Percentiles rank a stretch among this genome's conserved stretches.
Conservation (phyloP, 35 echinoderm and acorn worm genomes). For the Heliocidaris tuberculata region DNA sequence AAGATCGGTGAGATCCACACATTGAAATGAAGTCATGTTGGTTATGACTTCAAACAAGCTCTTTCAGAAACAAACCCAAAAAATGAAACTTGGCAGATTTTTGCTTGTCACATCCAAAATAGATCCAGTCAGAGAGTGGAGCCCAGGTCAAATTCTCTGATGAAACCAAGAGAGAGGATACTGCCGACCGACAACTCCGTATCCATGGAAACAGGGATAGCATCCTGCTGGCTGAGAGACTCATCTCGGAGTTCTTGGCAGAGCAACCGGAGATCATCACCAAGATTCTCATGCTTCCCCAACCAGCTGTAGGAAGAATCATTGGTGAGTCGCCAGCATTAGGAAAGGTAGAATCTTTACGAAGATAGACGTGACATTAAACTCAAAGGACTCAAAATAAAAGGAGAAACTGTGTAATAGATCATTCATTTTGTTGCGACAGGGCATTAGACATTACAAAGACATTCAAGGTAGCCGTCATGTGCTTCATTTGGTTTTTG, state of each 20-base stretch:
- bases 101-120: background rate
- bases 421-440: background rate
- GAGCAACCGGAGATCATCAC: conserved; percentile 58
- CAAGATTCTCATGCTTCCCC: conserved; percentile 71
- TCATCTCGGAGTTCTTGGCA: conserved; percentile 60
- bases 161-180: conserved; percentile 55
- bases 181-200: conserved; percentile 54
- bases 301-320: conserved; percentile 76
- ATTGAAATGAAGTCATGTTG: background rate
- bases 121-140: conserved; percentile 83
- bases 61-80: background rate
- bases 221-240: conserved; percentile 72
- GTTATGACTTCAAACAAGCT: too few species aligned
- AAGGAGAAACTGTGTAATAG: background rate
- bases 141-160: conserved; percentile 69
- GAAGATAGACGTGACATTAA: background rate
- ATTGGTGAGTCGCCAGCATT: conserved; percentile 53
- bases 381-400: background rate
- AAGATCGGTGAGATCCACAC: too few species aligned
- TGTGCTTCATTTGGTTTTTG: too few species aligned
- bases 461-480: too few species aligned
- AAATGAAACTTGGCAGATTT: too few species aligned
- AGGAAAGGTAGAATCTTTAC: background rate
- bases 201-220: conserved; percentile 85
- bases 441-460: too few species aligned